A percentile compares a stretch with the other conserved stretches of the same genome.
phyloP scores from a whole-genome alignment of 2,797 vertebrate species.

The Enteromius thamalakanensis region DNA sequence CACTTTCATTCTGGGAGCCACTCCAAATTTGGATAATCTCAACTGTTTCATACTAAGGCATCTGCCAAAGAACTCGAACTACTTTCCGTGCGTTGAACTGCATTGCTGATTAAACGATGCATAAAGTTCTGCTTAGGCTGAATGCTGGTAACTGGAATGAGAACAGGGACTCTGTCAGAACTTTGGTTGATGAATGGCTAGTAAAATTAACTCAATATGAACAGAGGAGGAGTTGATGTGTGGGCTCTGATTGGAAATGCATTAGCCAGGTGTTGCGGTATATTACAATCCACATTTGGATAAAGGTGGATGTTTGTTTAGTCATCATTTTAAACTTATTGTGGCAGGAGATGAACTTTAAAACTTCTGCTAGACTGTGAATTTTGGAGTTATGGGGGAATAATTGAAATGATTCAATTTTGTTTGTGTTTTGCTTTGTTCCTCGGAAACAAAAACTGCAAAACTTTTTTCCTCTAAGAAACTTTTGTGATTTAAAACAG shows the following conservation, averaged over 20 bases:
- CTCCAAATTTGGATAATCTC: conserved; percentile 5
- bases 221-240: conserved; percentile 36
- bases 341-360: background rate
- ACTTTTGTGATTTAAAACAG: background rate
- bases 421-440: too few relatives aligned
- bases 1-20: conserved; percentile 20
- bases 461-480: background rate
- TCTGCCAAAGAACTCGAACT: conserved; percentile 5
- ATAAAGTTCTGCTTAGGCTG: conserved; percentile 21
- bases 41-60: background rate
- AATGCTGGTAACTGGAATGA: conserved; percentile 16
- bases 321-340: conserved; percentile 20
- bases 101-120: conserved; percentile 30
- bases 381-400: background rate
- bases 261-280: conserved; percentile 7
- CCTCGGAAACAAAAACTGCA: background rate
- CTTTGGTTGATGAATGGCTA: conserved; percentile 41
- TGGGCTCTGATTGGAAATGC: conserved; percentile 18
- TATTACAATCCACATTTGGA: background rate
- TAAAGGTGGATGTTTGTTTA: conserved; percentile 7
- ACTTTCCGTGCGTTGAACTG: background rate
- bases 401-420: too few relatives aligned
- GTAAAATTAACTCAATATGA: conserved; percentile 22
- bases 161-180: conserved; percentile 12
- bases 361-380: background rate